Evolutionary conservation across 2,113 vertebrate species (phyloP).

Genomic region (Labeo rohita): DNA sequence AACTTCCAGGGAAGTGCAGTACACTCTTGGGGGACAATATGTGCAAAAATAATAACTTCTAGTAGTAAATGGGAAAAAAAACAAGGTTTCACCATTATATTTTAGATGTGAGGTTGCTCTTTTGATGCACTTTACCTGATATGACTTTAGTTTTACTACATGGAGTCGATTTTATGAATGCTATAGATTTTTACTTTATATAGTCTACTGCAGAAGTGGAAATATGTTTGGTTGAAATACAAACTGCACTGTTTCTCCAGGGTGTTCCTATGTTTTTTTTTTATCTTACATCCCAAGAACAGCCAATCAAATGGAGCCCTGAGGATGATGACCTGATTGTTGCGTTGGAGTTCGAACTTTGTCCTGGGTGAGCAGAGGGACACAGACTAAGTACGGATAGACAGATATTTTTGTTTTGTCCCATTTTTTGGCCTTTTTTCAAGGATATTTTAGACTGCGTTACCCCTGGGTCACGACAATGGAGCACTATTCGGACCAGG

Average conservation of each 20-base stretch:
- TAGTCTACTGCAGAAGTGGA: neutral
- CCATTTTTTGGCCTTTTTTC: neutral
- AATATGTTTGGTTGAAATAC: neutral
- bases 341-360: slow-evolving; percentile 65
- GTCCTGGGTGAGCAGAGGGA: slow-evolving; percentile 42
- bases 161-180: neutral
- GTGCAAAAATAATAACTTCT: neutral
- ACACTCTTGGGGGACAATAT: too few relatives aligned
- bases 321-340: slow-evolving; percentile 42
- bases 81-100: neutral
- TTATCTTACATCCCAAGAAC: slow-evolving; percentile 16
- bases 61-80: neutral
- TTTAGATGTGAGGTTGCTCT: neutral
- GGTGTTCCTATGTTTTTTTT: slow-evolving; percentile 6
- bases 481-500: slow-evolving; percentile 50
- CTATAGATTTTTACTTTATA: neutral
- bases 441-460: neutral
- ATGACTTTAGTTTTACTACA: neutral
- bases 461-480: slow-evolving; percentile 27
- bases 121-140: neutral
- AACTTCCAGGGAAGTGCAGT: neutral
- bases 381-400: slow-evolving; percentile 11
- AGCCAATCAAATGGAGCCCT: slow-evolving; percentile 24
- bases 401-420: slow-evolving; percentile 4
- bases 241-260: neutral